These are phyloP conservation scores for Neosilurus hyrtlii DNA, from an alignment of 2,797 vertebrate genomes.

Conservation along the genomic window DNA sequence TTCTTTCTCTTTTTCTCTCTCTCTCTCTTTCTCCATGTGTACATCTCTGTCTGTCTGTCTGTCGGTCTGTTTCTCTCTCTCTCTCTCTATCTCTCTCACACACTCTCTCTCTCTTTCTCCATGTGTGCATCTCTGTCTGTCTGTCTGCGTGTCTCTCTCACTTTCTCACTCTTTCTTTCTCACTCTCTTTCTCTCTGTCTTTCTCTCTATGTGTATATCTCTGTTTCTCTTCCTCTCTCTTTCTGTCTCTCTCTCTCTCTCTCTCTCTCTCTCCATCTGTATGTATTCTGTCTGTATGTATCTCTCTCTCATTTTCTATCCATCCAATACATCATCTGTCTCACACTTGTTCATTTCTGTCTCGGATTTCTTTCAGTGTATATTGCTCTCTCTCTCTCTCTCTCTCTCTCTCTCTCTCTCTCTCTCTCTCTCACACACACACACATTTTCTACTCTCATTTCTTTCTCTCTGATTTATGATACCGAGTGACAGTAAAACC, in stretches of 20 bases:
- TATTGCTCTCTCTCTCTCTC: not conserved
- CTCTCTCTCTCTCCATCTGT: too few relatives aligned
- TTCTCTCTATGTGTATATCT: not conserved
- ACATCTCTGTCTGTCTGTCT: not conserved
- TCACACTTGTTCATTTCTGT: not conserved
- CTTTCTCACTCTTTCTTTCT: not conserved
- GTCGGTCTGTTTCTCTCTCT: not conserved
- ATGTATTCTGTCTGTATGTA: not conserved
- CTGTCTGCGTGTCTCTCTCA: not conserved
- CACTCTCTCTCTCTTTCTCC: not conserved
- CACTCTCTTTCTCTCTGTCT: not conserved
- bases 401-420: not conserved
- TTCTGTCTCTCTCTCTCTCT: not conserved
- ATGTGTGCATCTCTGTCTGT: not conserved
- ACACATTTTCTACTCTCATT: not conserved
- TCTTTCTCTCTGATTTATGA: not conserved
- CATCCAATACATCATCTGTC: not conserved
- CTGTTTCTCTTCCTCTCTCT: not conserved
- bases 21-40: not conserved
- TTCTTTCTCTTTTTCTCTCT: not conserved
- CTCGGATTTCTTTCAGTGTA: not conserved
- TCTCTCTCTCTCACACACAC: not conserved
- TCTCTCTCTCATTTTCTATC: not conserved
- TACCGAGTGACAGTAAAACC: too few relatives aligned
- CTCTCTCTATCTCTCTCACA: not conserved